Percentiles rank a stretch among this genome's conserved stretches.
Evolutionary conservation across 2,888 invertebrate species (phyloP).

Genomic region (Poecilobothrus nobilitatus): DNA sequence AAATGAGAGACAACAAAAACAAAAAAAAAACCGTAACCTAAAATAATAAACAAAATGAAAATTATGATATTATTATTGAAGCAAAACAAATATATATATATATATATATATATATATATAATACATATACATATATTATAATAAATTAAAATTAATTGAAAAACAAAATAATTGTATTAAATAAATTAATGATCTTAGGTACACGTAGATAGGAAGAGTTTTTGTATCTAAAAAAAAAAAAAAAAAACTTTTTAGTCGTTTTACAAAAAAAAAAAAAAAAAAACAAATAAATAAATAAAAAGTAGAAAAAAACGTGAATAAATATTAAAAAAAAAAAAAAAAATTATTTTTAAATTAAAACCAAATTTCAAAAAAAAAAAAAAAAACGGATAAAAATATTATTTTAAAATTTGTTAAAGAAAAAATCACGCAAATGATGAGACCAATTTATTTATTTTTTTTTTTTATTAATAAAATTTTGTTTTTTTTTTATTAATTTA

Average conservation of each 20-base stretch:
- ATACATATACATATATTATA: not conserved
- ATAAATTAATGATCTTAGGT: not conserved
- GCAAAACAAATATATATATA: not conserved
- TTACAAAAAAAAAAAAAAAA: slow-evolving; percentile 1
- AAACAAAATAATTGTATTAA: not conserved
- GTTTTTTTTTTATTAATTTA: not conserved
- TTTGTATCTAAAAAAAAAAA: slow-evolving; percentile 8
- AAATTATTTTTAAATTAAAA: too few relatives aligned
- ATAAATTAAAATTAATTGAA: not conserved
- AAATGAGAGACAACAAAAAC: too few relatives aligned
- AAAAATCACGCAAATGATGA: not conserved
- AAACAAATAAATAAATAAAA: not conserved
- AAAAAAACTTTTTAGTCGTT: not conserved
- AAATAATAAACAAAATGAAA: not conserved
- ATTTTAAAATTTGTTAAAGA: not conserved
- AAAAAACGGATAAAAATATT: too few relatives aligned
- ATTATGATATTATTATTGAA: slow-evolving; percentile 3
- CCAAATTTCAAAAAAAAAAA: too few relatives aligned
- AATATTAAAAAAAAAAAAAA: not conserved
- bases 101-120: not conserved
- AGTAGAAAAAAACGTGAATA: not conserved
- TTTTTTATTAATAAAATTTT: not conserved
- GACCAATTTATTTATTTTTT: not conserved
- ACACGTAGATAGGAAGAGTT: slow-evolving; percentile 10
- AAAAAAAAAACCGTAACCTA: too few relatives aligned